Base-by-base conservation (phyloP, 64 coral and sea anemone genomes). In the Porites lutea region DNA sequence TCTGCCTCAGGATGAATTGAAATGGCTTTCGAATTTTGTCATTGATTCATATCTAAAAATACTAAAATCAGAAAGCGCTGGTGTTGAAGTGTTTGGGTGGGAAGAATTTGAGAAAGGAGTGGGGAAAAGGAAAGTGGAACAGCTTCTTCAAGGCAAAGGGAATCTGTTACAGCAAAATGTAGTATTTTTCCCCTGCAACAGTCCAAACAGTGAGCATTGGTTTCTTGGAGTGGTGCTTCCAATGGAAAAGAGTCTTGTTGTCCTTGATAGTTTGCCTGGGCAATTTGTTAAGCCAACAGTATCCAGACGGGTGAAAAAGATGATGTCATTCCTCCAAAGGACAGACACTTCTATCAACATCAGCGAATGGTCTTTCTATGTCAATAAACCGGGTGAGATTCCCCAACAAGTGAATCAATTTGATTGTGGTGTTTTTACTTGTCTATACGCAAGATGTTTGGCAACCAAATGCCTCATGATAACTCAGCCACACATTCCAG, bases 401-500 rank as follows among this genome's bases (percentile, higher is more conserved):
- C 80, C 79, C 47, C 79, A 92, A 74, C 79, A 92, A 27, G 79
- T 37, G 1, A 92, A 84, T 85, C 18, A 21, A 13, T 92, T 47
- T 92, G 54, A 92, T 52, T 85, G 90, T 49, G 79, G 90, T 92
- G 48, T 92, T 43, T 90, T 85, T 49, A 83, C 90, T 75, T 85
- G 79, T 19, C 67, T 92, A 5, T 92, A 92, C 64, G 71, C 79
- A 66, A 92, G 79, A 85, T 84, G 90, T 59, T 47, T 85, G 78
- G 90, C 69, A 72, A 85, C 89, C 79, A 92, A 20, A 66, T 75
- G 79, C 7, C 5, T 21, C 21, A 92, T 76, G 79, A 27, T 92
- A 21, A 49, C 79, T 51, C 49, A 92, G 46, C 16, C 65, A 18
- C 4, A 91, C 18, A 73, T 84, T 84, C 79, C 89, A 61, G 19